Conservation (phyloP, 2,113 vertebrate species). For the Echinops telfairi region DNA sequence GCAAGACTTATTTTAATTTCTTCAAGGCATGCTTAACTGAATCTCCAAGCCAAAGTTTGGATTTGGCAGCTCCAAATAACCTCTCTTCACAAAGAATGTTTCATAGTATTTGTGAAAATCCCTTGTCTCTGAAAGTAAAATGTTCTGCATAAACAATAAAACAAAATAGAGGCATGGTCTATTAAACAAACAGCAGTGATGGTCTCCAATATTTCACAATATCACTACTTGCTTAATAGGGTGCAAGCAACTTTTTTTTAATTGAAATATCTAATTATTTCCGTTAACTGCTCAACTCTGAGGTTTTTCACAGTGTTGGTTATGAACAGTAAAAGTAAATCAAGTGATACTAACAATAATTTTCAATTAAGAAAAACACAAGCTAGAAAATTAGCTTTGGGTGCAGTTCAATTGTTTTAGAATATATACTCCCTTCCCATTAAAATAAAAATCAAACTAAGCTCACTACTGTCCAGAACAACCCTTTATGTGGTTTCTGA, state of each 20-base stretch:
- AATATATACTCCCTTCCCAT: not conserved
- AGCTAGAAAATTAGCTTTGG: conserved; percentile 40
- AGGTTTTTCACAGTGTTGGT: conserved; percentile 54
- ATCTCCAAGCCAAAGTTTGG: conserved; percentile 50
- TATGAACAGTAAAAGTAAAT: conserved; percentile 77
- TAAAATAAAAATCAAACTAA: not conserved
- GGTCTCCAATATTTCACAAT: conserved; percentile 58
- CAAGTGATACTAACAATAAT: conserved; percentile 73
- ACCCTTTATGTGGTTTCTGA: no score
- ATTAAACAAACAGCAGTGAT: conserved; percentile 73
- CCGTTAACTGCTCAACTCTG: conserved; percentile 61
- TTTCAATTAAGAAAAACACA: conserved; percentile 75
- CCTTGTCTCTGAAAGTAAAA: conserved; percentile 13
- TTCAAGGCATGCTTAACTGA: conserved; percentile 54
- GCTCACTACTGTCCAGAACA: no score
- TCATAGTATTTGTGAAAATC: not conserved
- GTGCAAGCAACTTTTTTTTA: not conserved
- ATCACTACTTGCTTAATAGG: conserved; percentile 64
- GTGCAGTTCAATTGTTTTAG: conserved; percentile 22
- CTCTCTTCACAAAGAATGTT: conserved; percentile 17
- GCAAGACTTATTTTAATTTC: conserved; percentile 56
- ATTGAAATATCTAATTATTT: conserved; percentile 64
- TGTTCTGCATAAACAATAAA: conserved; percentile 72
- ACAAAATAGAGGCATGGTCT: conserved; percentile 49
- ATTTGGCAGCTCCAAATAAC: conserved; percentile 49